These are phyloP conservation scores for Aphelinus certus DNA, from an alignment of 1,140 invertebrate species.

Conservation along the genomic window DNA sequence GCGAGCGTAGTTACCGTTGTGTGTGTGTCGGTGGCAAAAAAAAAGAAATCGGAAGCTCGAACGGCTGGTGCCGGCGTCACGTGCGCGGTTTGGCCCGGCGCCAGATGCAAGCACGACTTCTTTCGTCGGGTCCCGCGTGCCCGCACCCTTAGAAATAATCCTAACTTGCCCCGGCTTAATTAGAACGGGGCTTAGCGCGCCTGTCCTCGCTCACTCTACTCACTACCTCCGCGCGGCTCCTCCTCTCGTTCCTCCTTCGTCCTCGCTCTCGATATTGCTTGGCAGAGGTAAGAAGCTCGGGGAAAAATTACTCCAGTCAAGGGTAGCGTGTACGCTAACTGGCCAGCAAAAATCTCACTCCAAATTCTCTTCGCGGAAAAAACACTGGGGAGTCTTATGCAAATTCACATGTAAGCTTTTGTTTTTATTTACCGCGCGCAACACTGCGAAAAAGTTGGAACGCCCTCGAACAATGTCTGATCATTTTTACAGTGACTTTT, in stretches of 20 bases:
- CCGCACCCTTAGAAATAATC: conserved; percentile 58
- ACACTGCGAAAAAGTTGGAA: no score
- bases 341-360: no score
- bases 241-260: background rate
- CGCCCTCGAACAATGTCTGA: no score
- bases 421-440: no score
- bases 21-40: background rate
- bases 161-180: conserved; percentile 63
- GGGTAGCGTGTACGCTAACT: no score
- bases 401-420: no score
- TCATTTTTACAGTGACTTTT: no score
- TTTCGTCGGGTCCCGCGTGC: conserved; percentile 42
- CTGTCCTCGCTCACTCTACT: conserved; percentile 11
- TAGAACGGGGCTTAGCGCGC: conserved; percentile 57
- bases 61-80: conserved; percentile 15
- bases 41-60: conserved; percentile 28
- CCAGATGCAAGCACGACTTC: conserved; percentile 47
- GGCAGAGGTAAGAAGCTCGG: no score
- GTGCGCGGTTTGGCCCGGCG: conserved; percentile 47
- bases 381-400: no score
- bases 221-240: background rate
- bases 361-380: no score
- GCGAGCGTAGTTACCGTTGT: no score
- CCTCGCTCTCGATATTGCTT: background rate
- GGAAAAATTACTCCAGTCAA: no score